Conservation (phyloP, 2,797 vertebrate species). For the Catamblyrhynchus diadema region DNA sequence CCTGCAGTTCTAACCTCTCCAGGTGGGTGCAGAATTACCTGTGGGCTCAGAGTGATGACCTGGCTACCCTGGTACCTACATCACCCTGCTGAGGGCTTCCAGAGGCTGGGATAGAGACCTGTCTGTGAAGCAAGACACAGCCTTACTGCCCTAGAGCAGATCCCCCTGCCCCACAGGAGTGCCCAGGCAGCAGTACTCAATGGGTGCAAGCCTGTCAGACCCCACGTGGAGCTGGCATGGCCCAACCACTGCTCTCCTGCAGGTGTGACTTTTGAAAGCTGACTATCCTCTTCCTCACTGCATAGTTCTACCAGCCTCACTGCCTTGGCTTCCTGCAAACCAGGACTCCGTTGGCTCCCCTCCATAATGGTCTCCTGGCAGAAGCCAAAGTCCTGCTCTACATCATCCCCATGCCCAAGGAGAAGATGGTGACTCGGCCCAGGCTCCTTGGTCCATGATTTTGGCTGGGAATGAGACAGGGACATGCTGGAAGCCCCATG, state of each 20-base stretch:
- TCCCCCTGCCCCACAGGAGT: fast-evolving
- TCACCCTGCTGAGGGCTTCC: not conserved
- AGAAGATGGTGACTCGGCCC: not conserved
- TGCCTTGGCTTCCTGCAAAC: not conserved
- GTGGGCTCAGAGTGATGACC: not conserved
- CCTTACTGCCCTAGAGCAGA: not conserved
- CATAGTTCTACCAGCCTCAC: not conserved
- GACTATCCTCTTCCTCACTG: not conserved
- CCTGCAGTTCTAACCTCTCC: not conserved
- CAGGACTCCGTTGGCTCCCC: fast-evolving
- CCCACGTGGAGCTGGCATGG: not conserved
- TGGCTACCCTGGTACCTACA: not conserved
- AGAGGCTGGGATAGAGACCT: not conserved
- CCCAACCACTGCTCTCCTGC: not conserved
- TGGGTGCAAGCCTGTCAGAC: not conserved
- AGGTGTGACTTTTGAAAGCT: fast-evolving
- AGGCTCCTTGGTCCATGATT: not conserved
- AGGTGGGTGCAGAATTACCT: not conserved
- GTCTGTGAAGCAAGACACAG: fast-evolving
- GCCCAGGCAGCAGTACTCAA: not conserved
- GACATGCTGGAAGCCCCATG: not conserved
- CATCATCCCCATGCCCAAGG: not conserved
- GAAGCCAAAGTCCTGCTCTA: not conserved
- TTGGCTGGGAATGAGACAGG: not conserved
- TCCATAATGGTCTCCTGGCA: fast-evolving